phyloP scores from a whole-genome alignment of 2,888 invertebrate species.

The Icerya purchasi region DNA sequence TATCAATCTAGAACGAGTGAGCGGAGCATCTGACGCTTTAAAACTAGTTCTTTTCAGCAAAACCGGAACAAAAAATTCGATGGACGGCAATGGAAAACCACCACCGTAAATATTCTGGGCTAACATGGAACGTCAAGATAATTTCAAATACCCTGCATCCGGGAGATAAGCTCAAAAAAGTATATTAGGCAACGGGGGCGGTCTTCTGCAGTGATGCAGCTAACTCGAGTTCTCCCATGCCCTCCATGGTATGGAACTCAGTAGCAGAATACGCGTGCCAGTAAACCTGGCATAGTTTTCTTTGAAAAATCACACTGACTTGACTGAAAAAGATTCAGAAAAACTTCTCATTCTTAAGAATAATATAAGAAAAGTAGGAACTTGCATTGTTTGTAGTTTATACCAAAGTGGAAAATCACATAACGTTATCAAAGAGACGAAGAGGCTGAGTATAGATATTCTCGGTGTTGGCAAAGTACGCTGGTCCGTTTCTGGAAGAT shows the following conservation, averaged over 20 bases:
- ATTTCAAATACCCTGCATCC: not conserved
- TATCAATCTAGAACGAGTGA: no score
- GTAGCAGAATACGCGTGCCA: not conserved
- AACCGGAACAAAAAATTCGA: not conserved
- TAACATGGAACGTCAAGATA: not conserved
- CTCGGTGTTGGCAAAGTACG: not conserved
- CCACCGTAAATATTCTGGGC: not conserved
- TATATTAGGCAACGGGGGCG: no score
- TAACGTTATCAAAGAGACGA: not conserved
- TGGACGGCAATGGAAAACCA: not conserved
- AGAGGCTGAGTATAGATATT: not conserved
- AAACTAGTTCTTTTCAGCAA: not conserved
- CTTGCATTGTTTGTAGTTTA: not conserved
- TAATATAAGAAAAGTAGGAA: not conserved
- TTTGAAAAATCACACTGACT: not conserved
- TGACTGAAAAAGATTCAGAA: not conserved
- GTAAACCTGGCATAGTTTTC: not conserved
- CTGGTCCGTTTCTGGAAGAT: not conserved
- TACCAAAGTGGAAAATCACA: not conserved
- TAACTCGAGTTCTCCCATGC: not conserved
- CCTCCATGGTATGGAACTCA: no score
- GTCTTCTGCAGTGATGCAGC: no score
- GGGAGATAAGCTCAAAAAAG: not conserved
- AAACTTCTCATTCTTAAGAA: not conserved
- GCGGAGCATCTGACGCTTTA: not conserved